phyloP scores from a whole-genome alignment of 2,797 vertebrate genomes.

The Sorex maritimensis region DNA sequence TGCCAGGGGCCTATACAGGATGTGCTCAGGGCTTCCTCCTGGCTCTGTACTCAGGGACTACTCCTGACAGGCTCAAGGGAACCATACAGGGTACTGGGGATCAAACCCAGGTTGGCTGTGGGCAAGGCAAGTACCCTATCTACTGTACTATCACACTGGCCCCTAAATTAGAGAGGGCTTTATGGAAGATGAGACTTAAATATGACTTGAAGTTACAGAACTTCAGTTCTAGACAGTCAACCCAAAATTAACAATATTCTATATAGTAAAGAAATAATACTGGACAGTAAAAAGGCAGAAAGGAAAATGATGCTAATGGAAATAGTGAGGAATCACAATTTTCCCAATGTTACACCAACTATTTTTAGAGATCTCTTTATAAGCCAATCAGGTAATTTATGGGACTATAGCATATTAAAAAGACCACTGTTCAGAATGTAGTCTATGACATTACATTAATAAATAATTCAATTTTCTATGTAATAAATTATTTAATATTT shows the following conservation, averaged over 20 bases:
- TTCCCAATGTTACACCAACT: conserved; percentile 50
- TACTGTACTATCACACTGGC: too few species aligned
- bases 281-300: conserved; percentile 48
- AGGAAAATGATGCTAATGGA: conserved; percentile 59
- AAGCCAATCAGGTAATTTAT: conserved; percentile 54
- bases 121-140: too few species aligned
- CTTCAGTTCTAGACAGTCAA: conserved; percentile 5
- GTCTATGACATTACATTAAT: not conserved
- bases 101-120: too few species aligned
- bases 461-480: not conserved
- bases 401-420: conserved; percentile 8
- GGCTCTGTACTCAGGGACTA: too few species aligned
- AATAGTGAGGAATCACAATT: conserved; percentile 60
- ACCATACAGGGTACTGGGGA: too few species aligned
- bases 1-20: too few species aligned
- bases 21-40: too few species aligned
- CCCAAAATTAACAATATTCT: conserved; percentile 38
- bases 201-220: not conserved
- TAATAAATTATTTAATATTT: not conserved
- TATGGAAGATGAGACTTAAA: conserved; percentile 31
- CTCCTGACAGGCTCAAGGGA: too few species aligned
- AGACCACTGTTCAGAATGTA: conserved; percentile 34
- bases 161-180: not conserved
- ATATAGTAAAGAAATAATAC: conserved; percentile 20
- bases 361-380: conserved; percentile 56